Percentiles rank a stretch among this genome's conserved stretches.
phyloP scores from a whole-genome alignment of 2,113 vertebrate species.

The Todiramphus chloris region DNA sequence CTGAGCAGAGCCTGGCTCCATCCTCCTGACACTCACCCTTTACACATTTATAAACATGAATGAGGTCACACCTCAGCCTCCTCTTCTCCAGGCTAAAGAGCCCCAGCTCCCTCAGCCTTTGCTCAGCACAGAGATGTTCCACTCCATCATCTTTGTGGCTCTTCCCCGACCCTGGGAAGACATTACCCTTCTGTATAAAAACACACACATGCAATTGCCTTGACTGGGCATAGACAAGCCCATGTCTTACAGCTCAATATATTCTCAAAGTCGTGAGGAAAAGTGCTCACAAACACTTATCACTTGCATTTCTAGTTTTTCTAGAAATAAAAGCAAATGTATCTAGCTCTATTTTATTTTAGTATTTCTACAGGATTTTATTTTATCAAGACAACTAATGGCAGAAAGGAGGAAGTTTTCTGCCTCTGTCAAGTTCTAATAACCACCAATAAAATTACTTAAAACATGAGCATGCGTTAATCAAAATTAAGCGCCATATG shows the following conservation, averaged over 20 bases:
- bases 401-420: not conserved
- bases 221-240: not conserved
- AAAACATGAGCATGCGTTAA: not conserved
- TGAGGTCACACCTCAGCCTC: too few relatives aligned
- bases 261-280: not conserved
- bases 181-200: not conserved
- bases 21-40: too few relatives aligned
- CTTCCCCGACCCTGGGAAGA: not conserved
- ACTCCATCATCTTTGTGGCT: too few relatives aligned
- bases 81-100: too few relatives aligned
- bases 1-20: too few relatives aligned
- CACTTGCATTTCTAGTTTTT: not conserved
- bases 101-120: too few relatives aligned
- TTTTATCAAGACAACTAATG: not conserved
- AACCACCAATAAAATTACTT: not conserved
- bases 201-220: not conserved
- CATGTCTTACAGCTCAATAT: not conserved
- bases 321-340: not conserved
- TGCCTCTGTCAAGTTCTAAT: not conserved
- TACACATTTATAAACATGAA: too few relatives aligned
- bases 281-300: not conserved
- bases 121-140: too few relatives aligned
- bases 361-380: not conserved
- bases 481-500: conserved; percentile 1
- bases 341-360: not conserved